Evolutionary conservation across 2,797 vertebrate species (phyloP).

Genomic region (Peromyscus eremicus): DNA sequence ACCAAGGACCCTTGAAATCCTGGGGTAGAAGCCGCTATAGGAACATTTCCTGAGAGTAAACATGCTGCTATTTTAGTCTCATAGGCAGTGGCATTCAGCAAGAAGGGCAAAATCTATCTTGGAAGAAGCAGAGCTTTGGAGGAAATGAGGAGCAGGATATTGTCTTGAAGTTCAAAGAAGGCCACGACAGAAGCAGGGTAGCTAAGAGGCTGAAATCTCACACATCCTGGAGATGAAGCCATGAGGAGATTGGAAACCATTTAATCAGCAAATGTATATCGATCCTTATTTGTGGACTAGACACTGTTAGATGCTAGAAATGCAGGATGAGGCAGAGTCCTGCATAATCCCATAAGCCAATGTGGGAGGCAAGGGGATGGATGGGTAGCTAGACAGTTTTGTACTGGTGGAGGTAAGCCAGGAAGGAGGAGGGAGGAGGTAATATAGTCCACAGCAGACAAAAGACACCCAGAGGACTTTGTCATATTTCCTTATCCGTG

Average conservation of each 20-base stretch:
- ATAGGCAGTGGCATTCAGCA: neutral
- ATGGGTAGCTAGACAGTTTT: neutral
- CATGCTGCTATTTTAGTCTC: slow-evolving; percentile 34
- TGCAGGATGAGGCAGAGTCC: neutral
- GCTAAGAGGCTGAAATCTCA: neutral
- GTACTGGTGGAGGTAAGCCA: neutral
- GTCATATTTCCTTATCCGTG: slow-evolving; percentile 19
- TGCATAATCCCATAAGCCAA: neutral
- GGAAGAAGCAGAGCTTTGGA: neutral
- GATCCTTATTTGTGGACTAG: slow-evolving; percentile 28
- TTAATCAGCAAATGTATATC: neutral
- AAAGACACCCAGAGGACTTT: neutral
- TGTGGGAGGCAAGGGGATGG: neutral
- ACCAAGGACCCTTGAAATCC: slow-evolving; percentile 9
- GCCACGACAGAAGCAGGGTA: neutral
- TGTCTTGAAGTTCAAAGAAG: neutral
- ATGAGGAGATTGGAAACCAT: neutral
- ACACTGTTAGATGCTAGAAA: slow-evolving; percentile 16
- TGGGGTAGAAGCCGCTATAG: slow-evolving; percentile 22
- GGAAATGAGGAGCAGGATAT: neutral
- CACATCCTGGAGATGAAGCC: slow-evolving; percentile 7
- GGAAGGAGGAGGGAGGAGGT: neutral
- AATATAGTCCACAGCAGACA: neutral
- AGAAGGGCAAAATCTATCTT: neutral
- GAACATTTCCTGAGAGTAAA: slow-evolving; percentile 27